Evolutionary conservation across 35 echinoderm and acorn worm species (phyloP).

Genomic region (Strongylocentrotus purpuratus): DNA sequence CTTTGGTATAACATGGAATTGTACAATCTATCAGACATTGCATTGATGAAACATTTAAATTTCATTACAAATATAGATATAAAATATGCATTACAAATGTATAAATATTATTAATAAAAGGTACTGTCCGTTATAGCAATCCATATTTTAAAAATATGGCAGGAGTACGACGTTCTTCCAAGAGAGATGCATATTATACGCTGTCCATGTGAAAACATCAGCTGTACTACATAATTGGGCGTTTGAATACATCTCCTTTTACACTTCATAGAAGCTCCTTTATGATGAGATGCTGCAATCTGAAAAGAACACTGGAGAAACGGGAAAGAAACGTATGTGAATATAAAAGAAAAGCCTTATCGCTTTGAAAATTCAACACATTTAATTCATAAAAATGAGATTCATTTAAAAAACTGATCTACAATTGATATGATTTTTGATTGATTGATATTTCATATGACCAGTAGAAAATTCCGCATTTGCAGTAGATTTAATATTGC

Average conservation of each 20-base stretch:
- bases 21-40: background rate
- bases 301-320: background rate
- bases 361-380: too few species aligned
- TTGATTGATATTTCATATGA: too few species aligned
- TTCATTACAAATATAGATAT: background rate
- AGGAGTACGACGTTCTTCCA: background rate
- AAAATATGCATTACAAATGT: background rate
- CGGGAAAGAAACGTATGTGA: too few species aligned
- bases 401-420: too few species aligned
- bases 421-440: too few species aligned
- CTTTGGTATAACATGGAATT: background rate
- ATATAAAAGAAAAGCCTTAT: too few species aligned
- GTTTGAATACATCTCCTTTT: too few species aligned
- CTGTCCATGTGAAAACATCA: background rate
- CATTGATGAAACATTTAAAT: background rate
- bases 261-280: background rate
- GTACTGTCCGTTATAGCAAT: background rate
- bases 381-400: too few species aligned
- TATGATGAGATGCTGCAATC: background rate
- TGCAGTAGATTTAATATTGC: too few species aligned
- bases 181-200: background rate
- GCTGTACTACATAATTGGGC: background rate
- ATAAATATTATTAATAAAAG: background rate
- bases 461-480: too few species aligned
- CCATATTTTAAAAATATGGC: background rate